Evolutionary conservation across 2,888 invertebrate species (phyloP).

Genomic region (Hemaris fuciformis): DNA sequence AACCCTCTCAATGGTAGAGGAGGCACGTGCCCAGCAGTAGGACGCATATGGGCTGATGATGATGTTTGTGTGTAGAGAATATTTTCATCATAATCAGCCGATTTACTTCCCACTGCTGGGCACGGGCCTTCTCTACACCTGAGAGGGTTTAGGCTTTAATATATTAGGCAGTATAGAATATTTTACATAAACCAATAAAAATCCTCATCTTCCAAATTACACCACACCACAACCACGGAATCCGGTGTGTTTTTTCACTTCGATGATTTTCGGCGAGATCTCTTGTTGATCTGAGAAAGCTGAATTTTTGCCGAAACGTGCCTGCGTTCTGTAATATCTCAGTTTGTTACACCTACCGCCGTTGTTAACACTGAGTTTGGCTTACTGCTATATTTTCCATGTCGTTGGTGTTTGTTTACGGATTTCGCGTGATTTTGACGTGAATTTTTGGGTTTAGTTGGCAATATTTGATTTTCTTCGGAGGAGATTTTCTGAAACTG

Average conservation of each 20-base stretch:
- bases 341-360: slow-evolving; percentile 44
- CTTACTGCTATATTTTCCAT: slow-evolving; percentile 24
- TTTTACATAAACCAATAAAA: neutral
- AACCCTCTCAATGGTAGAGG: no score
- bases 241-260: slow-evolving; percentile 68
- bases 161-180: no score
- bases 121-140: no score
- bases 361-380: slow-evolving; percentile 42
- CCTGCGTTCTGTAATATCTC: slow-evolving; percentile 58
- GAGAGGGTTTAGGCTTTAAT: no score
- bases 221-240: slow-evolving; percentile 36
- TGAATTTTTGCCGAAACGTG: slow-evolving; percentile 74
- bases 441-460: neutral
- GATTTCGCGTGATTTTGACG: slow-evolving; percentile 22
- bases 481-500: no score
- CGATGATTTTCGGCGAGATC: slow-evolving; percentile 73
- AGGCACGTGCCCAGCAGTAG: no score
- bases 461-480: no score
- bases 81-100: no score
- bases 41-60: no score
- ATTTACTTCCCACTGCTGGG: no score
- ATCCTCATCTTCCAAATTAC: slow-evolving; percentile 11
- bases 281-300: slow-evolving; percentile 74
- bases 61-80: no score
- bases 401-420: slow-evolving; percentile 39